Evolutionary conservation across 1,140 invertebrate genomes (phyloP), one percentile per base, ranked within the genome.

Genomic region (Cydia strobilella): DNA sequence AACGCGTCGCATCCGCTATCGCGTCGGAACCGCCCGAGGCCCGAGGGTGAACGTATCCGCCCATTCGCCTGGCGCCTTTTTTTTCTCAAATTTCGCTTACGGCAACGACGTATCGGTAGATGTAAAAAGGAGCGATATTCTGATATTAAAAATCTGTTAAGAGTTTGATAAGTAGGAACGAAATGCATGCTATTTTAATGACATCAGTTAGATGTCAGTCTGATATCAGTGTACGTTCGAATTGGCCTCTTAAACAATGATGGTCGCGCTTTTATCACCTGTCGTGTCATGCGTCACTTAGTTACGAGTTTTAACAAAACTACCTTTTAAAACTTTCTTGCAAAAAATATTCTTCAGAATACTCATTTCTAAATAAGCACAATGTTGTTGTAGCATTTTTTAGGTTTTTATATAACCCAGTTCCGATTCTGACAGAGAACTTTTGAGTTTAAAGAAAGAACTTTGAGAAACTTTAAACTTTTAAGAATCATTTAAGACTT

Each of bases 381-480:
- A 51, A 51, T 18, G 1, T 51, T 15, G 13, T 15, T 51, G 48
- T 6, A 63, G 20, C 59, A 27, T 66, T 31, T 63, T 63, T 66
- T n/a, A 5, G n/a, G 3, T 12, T 42, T 69, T 42, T 42, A 66
- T n/a, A 18, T 20, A 39, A 35, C 31, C 25, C n/a, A 18, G 15
- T 66, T 66, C 25, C 10, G 25, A 54, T 66, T 69, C 18, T 69
- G 63, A 66, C 63, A 18, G 35, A 39, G 20, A 69, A 69, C n/a
- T 69, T 39, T 69, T 13, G 6, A 35, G 65, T 69, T 69, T 39
- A n/a, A 69, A 69, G 65, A 69, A 20, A 69, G 4, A n/a, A 23
- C 65, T 69, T 69, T 20, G 5, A 39, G 65, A 39, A 69, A 39
- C 18, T 12, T 27, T 18, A 31, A 69, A 69, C 65, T 69, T 69